Conservation (phyloP, 2,113 vertebrate genomes). For the Podocnemis expansa region DNA sequence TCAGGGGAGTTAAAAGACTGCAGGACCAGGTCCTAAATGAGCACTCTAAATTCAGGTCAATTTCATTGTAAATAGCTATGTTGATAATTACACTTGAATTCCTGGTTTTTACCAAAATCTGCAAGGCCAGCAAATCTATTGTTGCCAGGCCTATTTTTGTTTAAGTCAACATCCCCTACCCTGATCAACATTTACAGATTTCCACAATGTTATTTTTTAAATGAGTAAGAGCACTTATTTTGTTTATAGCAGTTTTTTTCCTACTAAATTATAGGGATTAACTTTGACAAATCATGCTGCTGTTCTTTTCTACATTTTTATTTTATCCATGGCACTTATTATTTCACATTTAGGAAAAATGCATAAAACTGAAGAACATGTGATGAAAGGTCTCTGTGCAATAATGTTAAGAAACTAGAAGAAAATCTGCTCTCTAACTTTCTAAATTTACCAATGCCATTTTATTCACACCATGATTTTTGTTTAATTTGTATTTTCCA, state of each 20-base stretch:
- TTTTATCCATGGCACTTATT: conserved; percentile 84
- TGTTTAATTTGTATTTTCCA: conserved; percentile 80
- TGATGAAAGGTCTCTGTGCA: conserved; percentile 92
- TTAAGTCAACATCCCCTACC: conserved; percentile 48
- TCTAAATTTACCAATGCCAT: conserved; percentile 68
- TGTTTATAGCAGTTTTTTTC: conserved; percentile 79
- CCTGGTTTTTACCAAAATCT: conserved; percentile 60
- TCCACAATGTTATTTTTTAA: conserved; percentile 72
- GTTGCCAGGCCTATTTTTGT: conserved; percentile 56
- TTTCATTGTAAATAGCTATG: conserved; percentile 55
- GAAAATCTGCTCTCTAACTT: conserved; percentile 60
- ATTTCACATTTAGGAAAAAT: conserved; percentile 75
- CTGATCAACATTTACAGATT: conserved; percentile 64
- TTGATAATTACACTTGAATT: conserved; percentile 64
- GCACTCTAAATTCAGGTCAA: conserved; percentile 31
- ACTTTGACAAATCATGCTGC: conserved; percentile 84
- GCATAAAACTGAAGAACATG: conserved; percentile 79
- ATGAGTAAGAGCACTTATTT: conserved; percentile 85
- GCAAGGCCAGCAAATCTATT: conserved; percentile 28
- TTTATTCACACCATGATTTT: conserved; percentile 69
- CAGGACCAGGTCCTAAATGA: conserved; percentile 51
- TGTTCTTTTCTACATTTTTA: conserved; percentile 81
- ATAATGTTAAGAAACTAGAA: conserved; percentile 81
- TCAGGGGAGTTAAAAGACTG: conserved; percentile 5
- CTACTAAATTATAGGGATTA: conserved; percentile 82